Base-by-base conservation (phyloP, 1,140 invertebrate genomes). In the Danaus melanippus region DNA sequence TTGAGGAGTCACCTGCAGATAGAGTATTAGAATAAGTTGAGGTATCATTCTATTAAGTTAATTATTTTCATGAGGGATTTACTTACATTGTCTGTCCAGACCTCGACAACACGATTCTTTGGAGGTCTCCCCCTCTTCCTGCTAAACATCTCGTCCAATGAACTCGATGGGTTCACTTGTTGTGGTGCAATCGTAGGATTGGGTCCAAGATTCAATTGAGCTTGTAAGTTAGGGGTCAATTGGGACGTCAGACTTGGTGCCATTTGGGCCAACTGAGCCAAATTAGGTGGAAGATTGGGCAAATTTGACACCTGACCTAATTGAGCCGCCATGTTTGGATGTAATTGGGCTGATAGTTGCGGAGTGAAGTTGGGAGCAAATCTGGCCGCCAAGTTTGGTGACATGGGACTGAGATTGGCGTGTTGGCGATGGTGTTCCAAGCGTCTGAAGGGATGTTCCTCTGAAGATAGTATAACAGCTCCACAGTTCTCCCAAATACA, bases 401-500 rank as follows among this genome's bases (percentile, higher is more conserved):
- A 91, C 50, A 91, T 86, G 0, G 89, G 89, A 53, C 85, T 86
- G 44, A 87, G 60, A 17, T 87, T 78, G 9, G 87, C 95, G 73
- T 98, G 96, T 66, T 95, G 94, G 64, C 95, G 93, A 75, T 96
- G 96, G 79, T 98, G 96, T 64, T 98, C 95, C 7, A 97, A 87
- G 62, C 95, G 88, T 53, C 92, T 89, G 84, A 97, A 97, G 0
- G 94, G 93, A 68, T 94, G 94, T 67, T 97, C 96, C 67, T 88
- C 87, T 10, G 91, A 91, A 8, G 92, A 91, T 12, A 95, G 85
- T 51, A 97, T 93, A 3, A 95, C 92, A 75, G 95, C 95, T 11
- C 91, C 90, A 77, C 96, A 98, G 54, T 93, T 94, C 70, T 96
- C 94, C 92, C 93, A 93, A 67, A 90, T 93, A 79, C 93, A 97